Evolutionary conservation across 2,888 invertebrate genomes (phyloP), one percentile per base, ranked within the genome.

Genomic region (Lochmaea crataegi): DNA sequence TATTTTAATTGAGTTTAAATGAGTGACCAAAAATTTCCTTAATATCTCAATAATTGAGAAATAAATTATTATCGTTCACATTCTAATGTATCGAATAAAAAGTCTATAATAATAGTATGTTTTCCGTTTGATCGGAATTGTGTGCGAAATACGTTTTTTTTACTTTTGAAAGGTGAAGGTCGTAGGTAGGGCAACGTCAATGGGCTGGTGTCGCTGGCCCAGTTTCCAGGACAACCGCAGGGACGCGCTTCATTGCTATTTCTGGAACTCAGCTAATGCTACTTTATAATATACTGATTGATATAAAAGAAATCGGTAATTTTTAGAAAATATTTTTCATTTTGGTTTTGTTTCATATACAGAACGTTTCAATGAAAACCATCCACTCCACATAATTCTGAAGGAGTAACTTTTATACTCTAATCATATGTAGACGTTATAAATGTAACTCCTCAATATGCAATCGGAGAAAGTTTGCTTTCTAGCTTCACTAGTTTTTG

Each of bases 221-320:
- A 79, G 82, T 83, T 82, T 81, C 81, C 81, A 80, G 81, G 82
- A 82, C 83, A 80, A 83, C 83, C 79, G 80, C 82, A 75, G 77
- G 77, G 76, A 77, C 76, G 73, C 75, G 71, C 72, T 72, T 69
- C 66, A 61, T 77, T 77, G 72, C 79, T 80, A 80, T 80, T 80
- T 75, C 77, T 79, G 78, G 79, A 76, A 65, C 71, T 42, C 73
- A 73, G 77, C 76, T 72, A 76, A 61, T 64, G 72, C 69, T 58
- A 51, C 45, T 64, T 58, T 11, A 3, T 16, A 12, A 58, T 26
- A 58, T 26, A 58, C 26, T 58, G 2, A 5, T 12, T n/a, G n/a
- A 2, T 2, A 32, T 22, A 26, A 26, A 57, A 57, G 11, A n/a
- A 11, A 11, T 4, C 32, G 22, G 12, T 26, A 26, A 26, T 26